A percentile compares a stretch with the other conserved stretches of the same genome.
Conservation (phyloP, 2,888 invertebrate genomes). For the Lydus trimaculatus region DNA sequence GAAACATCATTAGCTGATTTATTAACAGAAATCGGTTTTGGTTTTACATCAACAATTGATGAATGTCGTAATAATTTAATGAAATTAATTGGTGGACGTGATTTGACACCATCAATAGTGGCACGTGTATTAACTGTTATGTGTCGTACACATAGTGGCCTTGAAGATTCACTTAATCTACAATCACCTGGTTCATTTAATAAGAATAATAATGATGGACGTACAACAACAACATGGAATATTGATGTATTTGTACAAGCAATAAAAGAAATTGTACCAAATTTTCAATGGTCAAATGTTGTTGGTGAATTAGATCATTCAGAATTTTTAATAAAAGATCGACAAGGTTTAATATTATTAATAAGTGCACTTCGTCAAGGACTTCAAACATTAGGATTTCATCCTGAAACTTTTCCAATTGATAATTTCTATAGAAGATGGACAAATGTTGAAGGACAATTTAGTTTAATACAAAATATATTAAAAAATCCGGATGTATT, state of each 20-base stretch:
- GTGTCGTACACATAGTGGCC: slow-evolving; percentile 82
- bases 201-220: slow-evolving; percentile 55
- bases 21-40: slow-evolving; percentile 86
- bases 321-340: slow-evolving; percentile 87
- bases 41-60: slow-evolving; percentile 85
- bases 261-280: slow-evolving; percentile 87
- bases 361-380: slow-evolving; percentile 84
- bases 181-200: slow-evolving; percentile 72
- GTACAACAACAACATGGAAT: slow-evolving; percentile 82
- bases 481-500: slow-evolving; percentile 93
- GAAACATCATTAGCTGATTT: slow-evolving; percentile 86
- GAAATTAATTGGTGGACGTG: slow-evolving; percentile 77
- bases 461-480: slow-evolving; percentile 86
- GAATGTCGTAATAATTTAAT: slow-evolving; percentile 86
- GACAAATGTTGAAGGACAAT: slow-evolving; percentile 93
- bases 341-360: slow-evolving; percentile 82
- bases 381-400: slow-evolving; percentile 75
- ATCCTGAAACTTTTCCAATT: slow-evolving; percentile 81
- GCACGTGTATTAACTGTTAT: slow-evolving; percentile 87
- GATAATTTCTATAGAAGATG: slow-evolving; percentile 90
- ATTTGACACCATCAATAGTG: slow-evolving; percentile 81
- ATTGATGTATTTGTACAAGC: slow-evolving; percentile 92
- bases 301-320: slow-evolving; percentile 90
- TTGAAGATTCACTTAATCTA: slow-evolving; percentile 65
- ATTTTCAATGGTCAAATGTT: slow-evolving; percentile 92